Evolutionary conservation across 2,888 invertebrate species (phyloP).

Genomic region (Apotomis turbidana): DNA sequence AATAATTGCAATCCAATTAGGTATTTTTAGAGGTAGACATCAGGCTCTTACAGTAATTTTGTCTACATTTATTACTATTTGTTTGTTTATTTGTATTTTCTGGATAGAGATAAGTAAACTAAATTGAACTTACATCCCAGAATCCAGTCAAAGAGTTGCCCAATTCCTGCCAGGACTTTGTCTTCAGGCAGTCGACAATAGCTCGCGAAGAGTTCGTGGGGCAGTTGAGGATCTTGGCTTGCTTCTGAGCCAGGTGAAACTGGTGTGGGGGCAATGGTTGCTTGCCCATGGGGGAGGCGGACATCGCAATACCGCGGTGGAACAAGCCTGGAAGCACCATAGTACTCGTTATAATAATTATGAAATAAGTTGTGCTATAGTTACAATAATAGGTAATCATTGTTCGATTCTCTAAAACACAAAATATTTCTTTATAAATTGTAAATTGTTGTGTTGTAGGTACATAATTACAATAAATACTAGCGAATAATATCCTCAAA

Average conservation of each 20-base stretch:
- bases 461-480: no score
- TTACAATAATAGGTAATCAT: no score
- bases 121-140: conserved; percentile 61
- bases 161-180: conserved; percentile 71
- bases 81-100: no score
- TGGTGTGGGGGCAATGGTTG: conserved; percentile 81
- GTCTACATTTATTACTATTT: no score
- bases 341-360: background rate
- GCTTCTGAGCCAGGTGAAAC: conserved; percentile 83
- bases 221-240: conserved; percentile 85
- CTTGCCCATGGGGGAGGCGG: conserved; percentile 84
- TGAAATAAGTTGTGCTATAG: no score
- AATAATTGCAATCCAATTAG: no score
- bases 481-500: no score
- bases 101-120: background rate
- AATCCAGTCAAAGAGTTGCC: conserved; percentile 75
- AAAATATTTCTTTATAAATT: no score
- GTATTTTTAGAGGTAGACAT: no score
- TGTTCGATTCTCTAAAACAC: no score
- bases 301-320: conserved; percentile 88
- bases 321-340: conserved; percentile 82
- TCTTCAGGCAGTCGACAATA: conserved; percentile 85
- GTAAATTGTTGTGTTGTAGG: no score
- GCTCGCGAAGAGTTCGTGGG: conserved; percentile 77
- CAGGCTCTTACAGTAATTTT: no score